Evolutionary conservation across 2,797 vertebrate species (phyloP).

Genomic region (Tachyglossus aculeatus): DNA sequence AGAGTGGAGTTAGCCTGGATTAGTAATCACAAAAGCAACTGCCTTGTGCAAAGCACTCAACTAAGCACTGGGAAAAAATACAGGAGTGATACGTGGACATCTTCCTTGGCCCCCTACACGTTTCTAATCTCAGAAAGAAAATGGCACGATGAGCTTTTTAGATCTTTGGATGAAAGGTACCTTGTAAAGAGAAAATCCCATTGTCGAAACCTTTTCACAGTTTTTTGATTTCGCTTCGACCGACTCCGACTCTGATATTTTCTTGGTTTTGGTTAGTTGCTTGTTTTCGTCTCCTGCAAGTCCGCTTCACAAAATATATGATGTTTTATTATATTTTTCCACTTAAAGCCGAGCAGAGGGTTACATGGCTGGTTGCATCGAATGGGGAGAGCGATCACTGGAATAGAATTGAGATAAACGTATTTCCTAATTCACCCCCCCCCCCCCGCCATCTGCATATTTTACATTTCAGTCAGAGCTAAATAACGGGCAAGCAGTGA

Average conservation of each 20-base stretch:
- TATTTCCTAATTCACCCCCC: conserved; percentile 47
- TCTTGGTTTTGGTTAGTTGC: conserved; percentile 4
- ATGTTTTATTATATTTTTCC: conserved; percentile 18
- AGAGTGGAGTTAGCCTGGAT: no score
- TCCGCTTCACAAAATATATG: conserved; percentile 21
- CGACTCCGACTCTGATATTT: neutral
- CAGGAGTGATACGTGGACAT: no score
- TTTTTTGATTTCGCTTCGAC: conserved; percentile 14
- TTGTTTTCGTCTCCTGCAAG: conserved; percentile 25
- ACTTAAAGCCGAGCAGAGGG: conserved; percentile 26
- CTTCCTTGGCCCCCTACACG: no score
- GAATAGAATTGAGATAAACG: conserved; percentile 47
- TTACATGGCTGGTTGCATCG: conserved; percentile 37
- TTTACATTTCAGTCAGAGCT: conserved; percentile 43
- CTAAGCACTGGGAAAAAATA: no score
- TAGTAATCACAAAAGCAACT: no score
- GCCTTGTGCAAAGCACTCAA: no score
- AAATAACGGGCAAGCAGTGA: conserved; percentile 18
- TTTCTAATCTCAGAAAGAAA: no score
- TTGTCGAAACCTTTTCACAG: neutral
- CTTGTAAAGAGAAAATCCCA: neutral
- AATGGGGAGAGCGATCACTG: conserved; percentile 52
- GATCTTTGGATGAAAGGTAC: neutral
- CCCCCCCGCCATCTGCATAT: conserved; percentile 29
- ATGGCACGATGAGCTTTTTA: neutral